Evolutionary conservation across 2,113 vertebrate genomes (phyloP), one percentile per base, ranked within the genome.

Genomic region (Fulmarus glacialis): DNA sequence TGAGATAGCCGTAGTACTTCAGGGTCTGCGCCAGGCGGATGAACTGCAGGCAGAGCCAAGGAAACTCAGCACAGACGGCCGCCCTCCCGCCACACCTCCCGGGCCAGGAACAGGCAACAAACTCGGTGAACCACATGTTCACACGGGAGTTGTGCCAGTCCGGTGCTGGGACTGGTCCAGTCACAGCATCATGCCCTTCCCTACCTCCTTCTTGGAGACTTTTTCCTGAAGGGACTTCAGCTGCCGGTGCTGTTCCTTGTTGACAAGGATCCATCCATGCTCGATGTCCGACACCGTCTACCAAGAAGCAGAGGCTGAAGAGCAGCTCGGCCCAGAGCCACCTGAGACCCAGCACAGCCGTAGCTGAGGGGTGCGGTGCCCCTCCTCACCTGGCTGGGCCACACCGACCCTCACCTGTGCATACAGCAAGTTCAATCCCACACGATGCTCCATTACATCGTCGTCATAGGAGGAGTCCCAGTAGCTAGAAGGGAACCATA

Each of bases 171-270:
- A 11, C 58, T 47, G 71, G 52, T 22, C 70, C 52, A 2, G 13
- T 1, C 53, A 5, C 2, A 20, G 52, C 66, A 15, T 2, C 9
- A 0, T 2, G 6, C 56, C 23, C 43, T 60, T 16, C 24, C 96
- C 82, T 90, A 99, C 99, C 98, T 99, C 99, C 97, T 99, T 99
- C 97, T 99, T 99, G 82, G 99, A 99, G 96, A 99, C 99, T 89
- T 99, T 99, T 92, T 99, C 99, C 97, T 99, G 99, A 96, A 99
- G 97, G 43, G 99, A 99, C 89, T 99, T 99, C 75, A 99, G 99
- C 97, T 99, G 99, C 89, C 99, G 98, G 93, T 99, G 99, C 93
- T 99, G 99, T 38, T 99, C 99, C 98, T 99, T 99, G 98, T 98
- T 99, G 94, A 99, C 99, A 15, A 99, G 98, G 88, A 99, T 99